phyloP scores from a whole-genome alignment of 2,797 vertebrate species.

The Loriculus beryllinus region DNA sequence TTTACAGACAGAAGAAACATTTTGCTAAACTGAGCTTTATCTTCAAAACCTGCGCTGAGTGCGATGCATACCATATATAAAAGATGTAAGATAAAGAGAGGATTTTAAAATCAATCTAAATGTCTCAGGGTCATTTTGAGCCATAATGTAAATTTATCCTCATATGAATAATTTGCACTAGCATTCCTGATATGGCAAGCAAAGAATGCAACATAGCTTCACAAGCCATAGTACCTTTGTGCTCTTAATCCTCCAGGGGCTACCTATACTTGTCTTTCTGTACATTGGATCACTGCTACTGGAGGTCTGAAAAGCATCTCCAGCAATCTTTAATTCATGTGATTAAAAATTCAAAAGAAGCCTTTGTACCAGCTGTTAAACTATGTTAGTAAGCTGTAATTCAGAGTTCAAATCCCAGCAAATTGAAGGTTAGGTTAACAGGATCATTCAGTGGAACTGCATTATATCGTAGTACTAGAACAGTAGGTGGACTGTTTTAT shows the following conservation, averaged over 20 bases:
- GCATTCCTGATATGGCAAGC: constrained; percentile 26
- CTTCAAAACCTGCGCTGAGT: background rate
- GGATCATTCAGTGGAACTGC: constrained; percentile 81
- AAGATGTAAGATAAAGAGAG: background rate
- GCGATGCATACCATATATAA: background rate
- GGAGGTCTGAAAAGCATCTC: constrained; percentile 77
- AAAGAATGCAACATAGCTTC: background rate
- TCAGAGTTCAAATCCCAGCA: constrained; percentile 89
- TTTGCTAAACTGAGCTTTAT: constrained; percentile 3
- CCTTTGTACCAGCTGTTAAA: constrained; percentile 89
- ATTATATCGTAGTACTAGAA: constrained; percentile 79
- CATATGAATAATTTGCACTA: constrained; percentile 48
- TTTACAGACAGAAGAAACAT: background rate
- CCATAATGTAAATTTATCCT: constrained; percentile 12
- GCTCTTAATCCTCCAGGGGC: constrained; percentile 55
- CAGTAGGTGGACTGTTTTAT: constrained; percentile 79
- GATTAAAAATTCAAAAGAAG: constrained; percentile 92
- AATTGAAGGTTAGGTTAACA: constrained; percentile 89
- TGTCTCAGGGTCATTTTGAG: background rate
- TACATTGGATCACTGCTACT: constrained; percentile 70
- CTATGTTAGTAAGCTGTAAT: constrained; percentile 86
- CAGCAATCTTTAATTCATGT: constrained; percentile 90
- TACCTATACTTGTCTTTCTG: constrained; percentile 74
- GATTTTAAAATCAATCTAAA: background rate
- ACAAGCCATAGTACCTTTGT: constrained; percentile 41